Base-by-base conservation (phyloP, 2,797 vertebrate species). In the Phoxinus dragarum region DNA sequence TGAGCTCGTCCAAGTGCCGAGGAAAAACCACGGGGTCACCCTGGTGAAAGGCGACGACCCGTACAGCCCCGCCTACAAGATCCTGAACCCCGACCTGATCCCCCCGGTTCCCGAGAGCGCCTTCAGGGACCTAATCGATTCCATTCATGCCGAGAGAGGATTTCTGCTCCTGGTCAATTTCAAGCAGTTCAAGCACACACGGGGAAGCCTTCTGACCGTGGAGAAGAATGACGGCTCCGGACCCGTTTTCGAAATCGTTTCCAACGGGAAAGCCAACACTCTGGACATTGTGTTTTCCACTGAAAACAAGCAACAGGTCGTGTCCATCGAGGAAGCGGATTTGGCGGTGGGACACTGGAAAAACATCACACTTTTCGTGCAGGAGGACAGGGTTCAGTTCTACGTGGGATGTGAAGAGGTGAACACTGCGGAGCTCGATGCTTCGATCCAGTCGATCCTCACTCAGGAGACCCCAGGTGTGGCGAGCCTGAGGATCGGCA, bases 261-360 rank as follows among this genome's bases (percentile, higher is more conserved):
- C 98, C 89, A 98, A 99, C 66, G 98, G 98, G 64, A 97, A 96
- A 27, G 96, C 97, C 4, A 98, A 99, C 95, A 98, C 97, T 3
- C 90, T 99, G 96, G 98, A 99, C 92, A 95, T 99, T n/a, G 95
- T 96, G 86, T 98, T 96, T 93, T 97, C 97, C 94, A 93, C 96
- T 6, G 97, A 96, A 84, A 97, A 97, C 89, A 93, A 94, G 87
- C 97, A 96, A 91, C 98, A 97, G 0, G 92, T 96, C 86, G 94
- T 97, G 86, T 98, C 97, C 89, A 95, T 99, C 80, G 98, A 99
- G 90, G 98, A 99, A 0, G 97, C 95, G 89, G 97, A 97, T 40
- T 95, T 99, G 78, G 97, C 97, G 0, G 98, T 98, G 80, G 95
- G 96, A 0, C 96, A 97, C 34, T 99, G 98, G 98, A 98, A 98